Base-by-base conservation (phyloP, 2,797 vertebrate species). In the Ceyx erithaca region DNA sequence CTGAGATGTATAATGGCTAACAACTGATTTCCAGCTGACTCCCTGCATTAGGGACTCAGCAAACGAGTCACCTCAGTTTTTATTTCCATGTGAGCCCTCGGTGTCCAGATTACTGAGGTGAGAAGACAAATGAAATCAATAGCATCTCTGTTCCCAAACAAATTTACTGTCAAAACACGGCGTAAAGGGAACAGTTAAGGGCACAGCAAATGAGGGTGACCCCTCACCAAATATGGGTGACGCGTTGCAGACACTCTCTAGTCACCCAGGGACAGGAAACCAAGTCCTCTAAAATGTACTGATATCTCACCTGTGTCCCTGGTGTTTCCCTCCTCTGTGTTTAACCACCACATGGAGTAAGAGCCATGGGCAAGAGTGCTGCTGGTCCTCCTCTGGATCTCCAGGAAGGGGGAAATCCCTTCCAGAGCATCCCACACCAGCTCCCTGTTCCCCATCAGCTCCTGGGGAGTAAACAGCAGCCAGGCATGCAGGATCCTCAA, bases 31-130 rank as follows among this genome's bases (percentile, higher is more conserved):
- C 75, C 83, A 93, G 68, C 90, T 71, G 54, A 90, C 57, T 93
- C 73, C 33, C 78, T 90, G 68, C 58, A 75, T 89, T 57, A 94
- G 51, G 49, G 68, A 82, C 70, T 82, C 62, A 37, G 79, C 45
- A 92, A 92, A 94, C 82, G 48, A 93, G 58, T 59, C 76, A 92
- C 64, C 85, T 77, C 63, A 45, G 61, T 82, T 80, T 73, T 78
- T 55, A 82, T 82, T 93, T 80, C 55, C 85, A 78, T 0, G 0
- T 66, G 51, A 91, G 43, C 52, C 79, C 55, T 9, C 11, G 7
- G 51, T 77, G 58, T 81, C 49, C 71, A 68, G 51, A 69, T 62
- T 80, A 85, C 25, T 12, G 58, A 35, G 12, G 43, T 72, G 76
- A 72, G 81, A 64, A 78, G 69, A 83, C 43, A 76, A 87, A 83